These are phyloP conservation scores for Brachionus rotundiformis DNA, from an alignment of 1,140 invertebrate species.

Conservation along the genomic window DNA sequence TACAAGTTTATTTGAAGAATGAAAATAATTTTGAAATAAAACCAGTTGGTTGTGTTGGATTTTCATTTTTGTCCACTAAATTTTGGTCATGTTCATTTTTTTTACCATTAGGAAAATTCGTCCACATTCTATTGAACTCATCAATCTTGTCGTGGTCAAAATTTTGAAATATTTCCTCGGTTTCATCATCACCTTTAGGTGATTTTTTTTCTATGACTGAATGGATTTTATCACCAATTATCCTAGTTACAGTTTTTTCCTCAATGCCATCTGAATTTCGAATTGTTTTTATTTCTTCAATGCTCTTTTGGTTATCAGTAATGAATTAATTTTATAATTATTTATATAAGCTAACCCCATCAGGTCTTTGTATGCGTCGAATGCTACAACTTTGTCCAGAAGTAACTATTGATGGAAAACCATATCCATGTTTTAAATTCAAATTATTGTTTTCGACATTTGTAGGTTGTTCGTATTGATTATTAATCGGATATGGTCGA, in stretches of 20 bases:
- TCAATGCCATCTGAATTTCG: slow-evolving; percentile 34
- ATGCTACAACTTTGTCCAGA: slow-evolving; percentile 25
- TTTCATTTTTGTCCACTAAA: background rate
- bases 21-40: slow-evolving; percentile 31
- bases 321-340: no score
- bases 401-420: background rate
- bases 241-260: slow-evolving; percentile 36
- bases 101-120: background rate
- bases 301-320: no score
- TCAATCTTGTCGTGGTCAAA: slow-evolving; percentile 25
- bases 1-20: slow-evolving; percentile 23
- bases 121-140: slow-evolving; percentile 42
- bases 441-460: background rate
- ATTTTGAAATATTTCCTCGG: slow-evolving; percentile 44
- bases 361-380: slow-evolving; percentile 41
- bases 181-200: slow-evolving; percentile 5
- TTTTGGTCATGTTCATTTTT: background rate
- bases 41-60: background rate
- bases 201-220: slow-evolving; percentile 39
- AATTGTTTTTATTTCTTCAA: slow-evolving; percentile 47
- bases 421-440: background rate
- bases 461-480: no score
- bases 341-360: slow-evolving; percentile 26
- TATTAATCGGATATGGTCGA: no score
- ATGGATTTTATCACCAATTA: slow-evolving; percentile 45